These are phyloP conservation scores for Pyrochroa serraticornis DNA, from an alignment of 2,888 invertebrate species.

Conservation along the genomic window DNA sequence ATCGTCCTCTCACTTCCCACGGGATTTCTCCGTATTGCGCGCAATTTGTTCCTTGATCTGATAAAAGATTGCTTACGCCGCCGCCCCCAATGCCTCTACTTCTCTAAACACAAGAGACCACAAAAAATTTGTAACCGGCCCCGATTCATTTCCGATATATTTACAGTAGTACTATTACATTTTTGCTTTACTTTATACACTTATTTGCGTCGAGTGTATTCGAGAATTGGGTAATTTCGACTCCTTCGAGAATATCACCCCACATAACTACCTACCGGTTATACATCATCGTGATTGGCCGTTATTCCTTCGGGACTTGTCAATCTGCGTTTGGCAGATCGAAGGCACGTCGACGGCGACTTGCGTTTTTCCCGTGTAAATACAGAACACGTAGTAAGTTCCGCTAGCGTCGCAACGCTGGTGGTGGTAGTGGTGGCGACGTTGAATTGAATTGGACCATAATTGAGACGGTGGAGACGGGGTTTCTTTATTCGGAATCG, in stretches of 20 bases:
- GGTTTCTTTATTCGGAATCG: slow-evolving; percentile 22
- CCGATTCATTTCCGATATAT: slow-evolving; percentile 24
- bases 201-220: slow-evolving; percentile 9
- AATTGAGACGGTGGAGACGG: slow-evolving; percentile 16
- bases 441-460: slow-evolving; percentile 17
- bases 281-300: slow-evolving; percentile 47
- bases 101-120: slow-evolving; percentile 16
- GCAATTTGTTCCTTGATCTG: no score
- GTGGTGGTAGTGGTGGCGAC: neutral
- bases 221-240: slow-evolving; percentile 16
- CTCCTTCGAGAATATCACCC: slow-evolving; percentile 23
- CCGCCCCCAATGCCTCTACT: no score
- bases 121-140: slow-evolving; percentile 13
- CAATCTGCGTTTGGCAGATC: slow-evolving; percentile 47
- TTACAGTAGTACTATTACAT: slow-evolving; percentile 11
- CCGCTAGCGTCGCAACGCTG: neutral
- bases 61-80: no score
- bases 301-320: slow-evolving; percentile 39
- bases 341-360: slow-evolving; percentile 7
- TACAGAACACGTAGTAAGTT: slow-evolving; percentile 21
- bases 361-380: slow-evolving; percentile 19
- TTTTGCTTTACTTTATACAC: slow-evolving; percentile 2
- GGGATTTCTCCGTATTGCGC: no score
- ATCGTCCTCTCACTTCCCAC: no score
- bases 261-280: slow-evolving; percentile 20